Conservation (phyloP, 2,888 invertebrate genomes). For the Lathronympha strigana region DNA sequence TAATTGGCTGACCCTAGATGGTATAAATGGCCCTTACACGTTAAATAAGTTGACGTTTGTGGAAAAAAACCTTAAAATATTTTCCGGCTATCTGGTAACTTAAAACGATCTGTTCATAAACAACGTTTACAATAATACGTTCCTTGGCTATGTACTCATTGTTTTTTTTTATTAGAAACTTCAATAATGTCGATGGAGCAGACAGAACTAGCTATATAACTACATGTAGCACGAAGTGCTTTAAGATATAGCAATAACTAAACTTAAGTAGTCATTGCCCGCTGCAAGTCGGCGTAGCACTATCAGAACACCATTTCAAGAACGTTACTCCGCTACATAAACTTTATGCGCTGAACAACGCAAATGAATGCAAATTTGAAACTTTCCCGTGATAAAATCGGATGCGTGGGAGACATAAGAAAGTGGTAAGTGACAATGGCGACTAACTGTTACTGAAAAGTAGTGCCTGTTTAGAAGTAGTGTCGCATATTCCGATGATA, state of each 20-base stretch:
- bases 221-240: not conserved
- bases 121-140: too few relatives aligned
- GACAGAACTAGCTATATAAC: not conserved
- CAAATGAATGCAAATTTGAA: conserved; percentile 18
- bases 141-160: too few relatives aligned
- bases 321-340: conserved; percentile 18
- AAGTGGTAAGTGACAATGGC: not conserved
- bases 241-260: not conserved
- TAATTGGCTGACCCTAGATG: too few relatives aligned
- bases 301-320: conserved; percentile 26
- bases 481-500: not conserved
- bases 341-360: conserved; percentile 10
- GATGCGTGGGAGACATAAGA: not conserved
- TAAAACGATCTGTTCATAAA: too few relatives aligned
- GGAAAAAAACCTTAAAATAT: too few relatives aligned
- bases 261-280: not conserved
- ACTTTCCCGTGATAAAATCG: conserved; percentile 6
- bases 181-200: not conserved
- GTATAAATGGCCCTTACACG: too few relatives aligned
- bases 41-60: too few relatives aligned
- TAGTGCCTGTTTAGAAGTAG: too few relatives aligned
- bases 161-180: too few relatives aligned
- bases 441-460: not conserved
- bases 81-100: too few relatives aligned
- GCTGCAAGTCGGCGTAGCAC: conserved; percentile 15